Evolutionary conservation across 2,888 invertebrate species (phyloP).

Genomic region (Tenthredo mesomela): DNA sequence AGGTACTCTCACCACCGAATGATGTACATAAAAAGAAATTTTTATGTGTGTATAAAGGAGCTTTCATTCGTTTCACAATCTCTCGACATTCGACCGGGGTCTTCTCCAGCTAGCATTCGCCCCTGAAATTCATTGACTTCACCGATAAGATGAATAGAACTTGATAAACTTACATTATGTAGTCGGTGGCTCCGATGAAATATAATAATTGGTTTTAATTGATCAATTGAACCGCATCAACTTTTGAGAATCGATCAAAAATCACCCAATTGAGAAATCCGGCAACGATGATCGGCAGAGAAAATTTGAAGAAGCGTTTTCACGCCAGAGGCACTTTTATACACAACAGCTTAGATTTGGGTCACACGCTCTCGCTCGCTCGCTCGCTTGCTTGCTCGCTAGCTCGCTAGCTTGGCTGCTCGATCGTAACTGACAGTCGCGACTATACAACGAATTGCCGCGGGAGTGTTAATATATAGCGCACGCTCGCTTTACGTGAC

Average conservation of each 20-base stretch:
- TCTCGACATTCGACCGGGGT: background rate
- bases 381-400: background rate
- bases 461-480: slow-evolving; percentile 5
- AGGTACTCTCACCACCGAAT: background rate
- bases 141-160: background rate
- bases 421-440: slow-evolving; percentile 23
- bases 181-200: background rate
- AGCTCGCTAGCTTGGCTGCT: slow-evolving; percentile 6
- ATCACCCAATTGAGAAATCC: background rate
- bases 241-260: background rate
- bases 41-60: background rate
- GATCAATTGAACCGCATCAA: background rate
- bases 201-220: background rate
- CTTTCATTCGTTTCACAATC: background rate
- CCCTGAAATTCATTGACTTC: background rate
- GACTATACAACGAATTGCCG: background rate
- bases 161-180: background rate
- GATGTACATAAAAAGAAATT: background rate
- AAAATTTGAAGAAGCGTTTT: background rate
- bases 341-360: background rate
- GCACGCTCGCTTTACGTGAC: slow-evolving; percentile 8
- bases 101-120: too few species aligned
- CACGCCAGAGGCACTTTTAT: background rate
- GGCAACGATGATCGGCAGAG: background rate
- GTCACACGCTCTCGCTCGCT: slow-evolving; percentile 6